A percentile compares a stretch with the other conserved stretches of the same genome.
Evolutionary conservation across 2,113 vertebrate genomes (phyloP).

Genomic region (Cyanistes caeruleus): DNA sequence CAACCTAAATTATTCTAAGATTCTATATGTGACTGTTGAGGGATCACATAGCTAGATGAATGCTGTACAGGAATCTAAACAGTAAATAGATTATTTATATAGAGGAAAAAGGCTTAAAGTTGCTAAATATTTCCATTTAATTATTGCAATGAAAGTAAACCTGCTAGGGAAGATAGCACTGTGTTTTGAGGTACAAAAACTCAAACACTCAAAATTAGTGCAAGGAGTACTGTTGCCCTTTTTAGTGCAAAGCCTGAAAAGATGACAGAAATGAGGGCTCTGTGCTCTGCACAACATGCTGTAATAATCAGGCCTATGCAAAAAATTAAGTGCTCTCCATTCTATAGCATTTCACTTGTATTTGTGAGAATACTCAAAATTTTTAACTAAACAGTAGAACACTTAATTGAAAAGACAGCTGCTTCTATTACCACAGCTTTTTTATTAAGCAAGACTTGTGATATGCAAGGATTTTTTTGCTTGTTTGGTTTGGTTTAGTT

Average conservation of each 20-base stretch:
- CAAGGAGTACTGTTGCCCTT: not conserved
- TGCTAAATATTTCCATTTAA: not conserved
- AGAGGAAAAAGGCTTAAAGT: not conserved
- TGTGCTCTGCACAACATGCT: not conserved
- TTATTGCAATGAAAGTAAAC: not conserved
- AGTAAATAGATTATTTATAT: not conserved
- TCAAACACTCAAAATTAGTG: not conserved
- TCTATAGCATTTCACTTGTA: not conserved
- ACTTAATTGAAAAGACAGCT: not conserved
- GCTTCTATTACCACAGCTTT: not conserved
- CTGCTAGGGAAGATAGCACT: not conserved
- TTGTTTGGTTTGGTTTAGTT: not conserved
- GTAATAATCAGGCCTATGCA: not conserved
- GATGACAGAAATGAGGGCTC: not conserved
- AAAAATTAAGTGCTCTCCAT: not conserved
- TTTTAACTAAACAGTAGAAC: not conserved
- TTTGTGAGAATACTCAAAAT: not conserved
- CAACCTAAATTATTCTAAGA: not conserved
- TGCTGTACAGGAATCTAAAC: not conserved
- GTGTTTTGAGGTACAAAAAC: not conserved
- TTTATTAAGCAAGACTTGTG: not conserved
- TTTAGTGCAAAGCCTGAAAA: not conserved
- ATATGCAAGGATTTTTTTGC: not conserved
- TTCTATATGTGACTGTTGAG: not conserved
- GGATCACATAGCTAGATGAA: not conserved